phyloP scores from a whole-genome alignment of 2,797 vertebrate species.

The Pseudomugil gertrudae region DNA sequence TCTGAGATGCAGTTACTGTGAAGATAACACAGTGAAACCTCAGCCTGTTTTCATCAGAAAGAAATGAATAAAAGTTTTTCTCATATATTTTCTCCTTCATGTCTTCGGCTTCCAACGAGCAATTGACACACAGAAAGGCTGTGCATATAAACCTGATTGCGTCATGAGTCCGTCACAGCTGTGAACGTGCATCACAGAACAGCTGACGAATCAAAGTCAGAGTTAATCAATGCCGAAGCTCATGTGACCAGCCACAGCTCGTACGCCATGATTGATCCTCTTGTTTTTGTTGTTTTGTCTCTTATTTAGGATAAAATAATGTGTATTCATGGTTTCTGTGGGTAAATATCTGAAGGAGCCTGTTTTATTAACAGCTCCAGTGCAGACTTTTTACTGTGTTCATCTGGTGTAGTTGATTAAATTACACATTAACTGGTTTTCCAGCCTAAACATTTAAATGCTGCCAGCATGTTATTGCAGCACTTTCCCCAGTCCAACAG shows the following conservation, averaged over 20 bases:
- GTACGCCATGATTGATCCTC: constrained; percentile 6
- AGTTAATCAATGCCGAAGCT: constrained; percentile 40
- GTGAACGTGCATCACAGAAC: constrained; percentile 7
- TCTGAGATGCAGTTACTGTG: neutral
- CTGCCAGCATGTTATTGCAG: neutral
- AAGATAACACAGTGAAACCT: neutral
- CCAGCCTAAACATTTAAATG: neutral
- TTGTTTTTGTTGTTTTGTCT: neutral
- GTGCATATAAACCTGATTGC: neutral
- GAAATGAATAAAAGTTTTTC: neutral
- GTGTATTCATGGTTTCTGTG: neutral
- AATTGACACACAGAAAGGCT: neutral
- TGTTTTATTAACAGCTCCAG: neutral
- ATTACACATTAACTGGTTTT: neutral
- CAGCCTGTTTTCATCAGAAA: neutral
- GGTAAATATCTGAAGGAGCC: neutral
- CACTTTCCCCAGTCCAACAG: neutral
- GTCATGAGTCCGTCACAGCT: neutral
- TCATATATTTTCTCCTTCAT: neutral
- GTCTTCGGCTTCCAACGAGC: neutral
- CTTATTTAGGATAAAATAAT: neutral
- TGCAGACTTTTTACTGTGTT: neutral
- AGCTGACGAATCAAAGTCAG: constrained; percentile 18
- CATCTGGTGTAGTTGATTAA: neutral
- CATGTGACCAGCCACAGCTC: constrained; percentile 54